Evolutionary conservation across 2,113 vertebrate species (phyloP).

Genomic region (Tapirus terrestris): DNA sequence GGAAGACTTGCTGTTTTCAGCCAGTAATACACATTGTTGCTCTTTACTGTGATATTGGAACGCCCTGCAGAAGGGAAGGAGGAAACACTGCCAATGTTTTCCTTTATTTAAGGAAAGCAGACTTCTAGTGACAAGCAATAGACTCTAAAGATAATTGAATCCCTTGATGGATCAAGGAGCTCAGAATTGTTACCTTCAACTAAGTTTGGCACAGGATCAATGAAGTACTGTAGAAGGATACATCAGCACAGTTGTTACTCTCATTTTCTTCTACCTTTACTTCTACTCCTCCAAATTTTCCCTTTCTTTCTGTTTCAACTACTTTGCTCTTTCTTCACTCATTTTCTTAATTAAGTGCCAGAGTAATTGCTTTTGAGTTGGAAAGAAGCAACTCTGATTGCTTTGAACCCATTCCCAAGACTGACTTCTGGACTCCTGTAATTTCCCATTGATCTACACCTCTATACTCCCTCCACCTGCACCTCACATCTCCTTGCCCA

Average conservation of each 20-base stretch:
- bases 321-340: background rate
- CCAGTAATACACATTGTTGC: slow-evolving; percentile 66
- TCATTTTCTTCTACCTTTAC: accelerated
- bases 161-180: background rate
- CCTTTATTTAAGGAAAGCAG: background rate
- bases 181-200: accelerated
- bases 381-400: background rate
- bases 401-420: background rate
- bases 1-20: slow-evolving; percentile 66
- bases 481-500: background rate
- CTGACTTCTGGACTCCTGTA: accelerated
- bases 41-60: slow-evolving; percentile 77
- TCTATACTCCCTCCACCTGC: accelerated
- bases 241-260: accelerated
- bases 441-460: accelerated
- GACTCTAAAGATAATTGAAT: background rate
- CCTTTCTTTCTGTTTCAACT: background rate
- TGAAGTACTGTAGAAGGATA: accelerated
- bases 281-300: background rate
- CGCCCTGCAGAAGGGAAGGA: slow-evolving; percentile 19
- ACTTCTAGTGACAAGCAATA: background rate
- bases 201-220: accelerated
- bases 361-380: background rate
- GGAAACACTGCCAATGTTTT: accelerated
- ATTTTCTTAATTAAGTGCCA: background rate